Evolutionary conservation across 2,888 invertebrate genomes (phyloP).

Genomic region (Leptopterna dolabrata): DNA sequence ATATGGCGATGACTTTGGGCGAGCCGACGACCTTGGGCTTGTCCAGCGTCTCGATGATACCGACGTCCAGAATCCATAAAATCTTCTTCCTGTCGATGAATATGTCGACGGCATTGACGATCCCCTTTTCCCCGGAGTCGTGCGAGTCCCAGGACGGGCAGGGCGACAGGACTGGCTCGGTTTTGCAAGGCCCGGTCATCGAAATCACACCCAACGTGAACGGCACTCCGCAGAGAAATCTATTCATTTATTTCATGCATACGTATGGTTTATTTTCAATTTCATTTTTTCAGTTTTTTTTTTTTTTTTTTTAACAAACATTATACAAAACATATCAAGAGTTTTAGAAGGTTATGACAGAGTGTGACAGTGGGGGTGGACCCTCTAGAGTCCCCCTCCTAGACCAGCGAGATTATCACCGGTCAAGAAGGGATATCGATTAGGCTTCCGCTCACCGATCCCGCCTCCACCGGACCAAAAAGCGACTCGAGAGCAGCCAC

Average conservation of each 20-base stretch:
- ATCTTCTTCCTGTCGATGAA: slow-evolving; percentile 73
- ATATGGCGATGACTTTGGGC: slow-evolving; percentile 77
- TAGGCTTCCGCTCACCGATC: no score
- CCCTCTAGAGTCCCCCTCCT: no score
- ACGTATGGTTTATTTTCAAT: background rate
- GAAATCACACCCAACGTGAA: slow-evolving; percentile 74
- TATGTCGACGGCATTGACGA: slow-evolving; percentile 79
- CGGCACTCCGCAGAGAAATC: slow-evolving; percentile 75
- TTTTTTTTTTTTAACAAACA: no score
- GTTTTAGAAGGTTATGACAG: background rate
- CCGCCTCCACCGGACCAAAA: no score
- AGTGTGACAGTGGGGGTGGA: no score
- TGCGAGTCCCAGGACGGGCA: slow-evolving; percentile 76
- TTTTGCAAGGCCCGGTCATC: slow-evolving; percentile 64
- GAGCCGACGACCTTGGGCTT: slow-evolving; percentile 57
- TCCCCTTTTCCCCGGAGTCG: slow-evolving; percentile 70
- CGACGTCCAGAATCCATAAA: slow-evolving; percentile 80
- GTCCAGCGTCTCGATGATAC: slow-evolving; percentile 67
- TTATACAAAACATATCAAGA: background rate
- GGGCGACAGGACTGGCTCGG: slow-evolving; percentile 69
- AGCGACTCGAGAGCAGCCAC: no score
- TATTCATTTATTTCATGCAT: no score
- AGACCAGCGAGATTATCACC: no score
- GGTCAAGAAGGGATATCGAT: no score
- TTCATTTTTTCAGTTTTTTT: no score